Base-by-base conservation (phyloP, 2,888 invertebrate species). In the Pyrochroa serraticornis region DNA sequence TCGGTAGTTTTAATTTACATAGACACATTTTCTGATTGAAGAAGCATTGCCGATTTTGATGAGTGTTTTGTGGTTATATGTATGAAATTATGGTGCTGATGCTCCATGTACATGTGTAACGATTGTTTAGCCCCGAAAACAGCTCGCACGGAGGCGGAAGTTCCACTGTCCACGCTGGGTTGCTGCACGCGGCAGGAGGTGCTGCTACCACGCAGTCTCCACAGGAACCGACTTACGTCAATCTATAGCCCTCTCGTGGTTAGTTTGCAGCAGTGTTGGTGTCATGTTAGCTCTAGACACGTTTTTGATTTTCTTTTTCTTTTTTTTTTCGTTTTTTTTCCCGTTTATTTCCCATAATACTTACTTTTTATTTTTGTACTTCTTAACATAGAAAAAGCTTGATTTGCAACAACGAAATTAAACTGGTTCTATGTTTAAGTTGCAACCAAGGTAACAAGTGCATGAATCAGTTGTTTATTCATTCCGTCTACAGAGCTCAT, bases 191-290 rank as follows among this genome's bases (percentile, higher is more conserved):
- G 68, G 81, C 83, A 80, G 83, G 84, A 81, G 82, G 84, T 82
- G 78, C 79, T 63, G 77, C 80, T 65, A 83, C 85, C 71, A 82
- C 85, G 69, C 84, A 86, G 78, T 85, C 87, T 71, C 89, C 90
- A 63, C 93, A 92, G 83, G 92, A 93, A 83, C 93, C 93, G 71
- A 93, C 94, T 74, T 94, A 94, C 85, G 94, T 93, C 82, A 93
- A 93, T 88, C 92, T 93, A 86, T 91, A 91, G 90, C 87, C 85
- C 82, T 72, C 71, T 74, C 70, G 79, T 69, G 78, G 79, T 79
- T 78, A 78, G 79, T 79, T 77, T 74, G 77, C 79, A 78, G 78
- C 79, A 79, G 79, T 79, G 79, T 78, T 74, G 72, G 72, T 75
- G 74, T 73, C 66, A 65, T 72, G 68, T 69, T 71, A 69, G 66